Evolutionary conservation across 2,113 vertebrate species (phyloP).

Genomic region (Ammodramus savannarum): DNA sequence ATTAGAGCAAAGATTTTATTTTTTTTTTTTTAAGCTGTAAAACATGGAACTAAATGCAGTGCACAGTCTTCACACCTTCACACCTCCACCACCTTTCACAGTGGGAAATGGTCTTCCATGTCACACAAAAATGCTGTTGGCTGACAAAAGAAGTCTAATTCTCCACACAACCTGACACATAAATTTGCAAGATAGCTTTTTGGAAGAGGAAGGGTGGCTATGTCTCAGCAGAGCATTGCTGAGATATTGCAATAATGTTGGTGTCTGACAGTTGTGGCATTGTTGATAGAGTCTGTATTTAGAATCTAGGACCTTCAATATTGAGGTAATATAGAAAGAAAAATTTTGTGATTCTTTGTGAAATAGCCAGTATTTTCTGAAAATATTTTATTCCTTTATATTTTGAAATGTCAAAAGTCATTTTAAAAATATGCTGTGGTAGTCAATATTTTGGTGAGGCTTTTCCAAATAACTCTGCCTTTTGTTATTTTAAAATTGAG

Average conservation of each 20-base stretch:
- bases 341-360: background rate
- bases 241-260: background rate
- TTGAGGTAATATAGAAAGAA: background rate
- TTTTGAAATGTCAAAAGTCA: background rate
- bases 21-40: background rate
- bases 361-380: background rate
- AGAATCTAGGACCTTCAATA: background rate
- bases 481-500: background rate
- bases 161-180: background rate
- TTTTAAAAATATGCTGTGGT: background rate
- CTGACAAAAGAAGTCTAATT: background rate
- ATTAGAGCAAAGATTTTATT: background rate
- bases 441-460: background rate
- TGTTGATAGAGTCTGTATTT: background rate
- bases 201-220: background rate
- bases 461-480: background rate
- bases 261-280: background rate
- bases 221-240: background rate
- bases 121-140: background rate
- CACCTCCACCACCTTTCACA: no score
- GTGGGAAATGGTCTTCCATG: background rate
- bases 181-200: background rate
- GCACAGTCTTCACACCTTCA: background rate
- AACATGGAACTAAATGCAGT: background rate
- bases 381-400: background rate